phyloP scores from a whole-genome alignment of 2,797 vertebrate genomes.

The Chelmon rostratus region DNA sequence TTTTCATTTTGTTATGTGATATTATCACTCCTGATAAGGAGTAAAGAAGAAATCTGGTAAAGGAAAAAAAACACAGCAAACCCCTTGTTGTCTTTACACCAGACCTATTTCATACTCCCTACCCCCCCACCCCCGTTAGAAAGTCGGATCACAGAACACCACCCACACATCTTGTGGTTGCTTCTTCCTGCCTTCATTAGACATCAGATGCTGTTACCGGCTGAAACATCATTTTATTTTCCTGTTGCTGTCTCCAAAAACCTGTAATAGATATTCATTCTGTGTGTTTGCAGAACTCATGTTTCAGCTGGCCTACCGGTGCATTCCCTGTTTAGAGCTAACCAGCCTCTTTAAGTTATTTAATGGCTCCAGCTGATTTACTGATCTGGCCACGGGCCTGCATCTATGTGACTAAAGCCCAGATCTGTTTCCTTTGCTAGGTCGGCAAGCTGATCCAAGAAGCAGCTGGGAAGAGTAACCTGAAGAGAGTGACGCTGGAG shows the following conservation, averaged over 20 bases:
- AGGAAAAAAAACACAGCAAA: conserved; percentile 39
- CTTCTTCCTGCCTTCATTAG: conserved; percentile 76
- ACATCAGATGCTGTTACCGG: conserved; percentile 71
- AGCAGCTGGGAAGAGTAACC: conserved; percentile 98
- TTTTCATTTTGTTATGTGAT: conserved; percentile 45
- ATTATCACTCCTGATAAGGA: conserved; percentile 46
- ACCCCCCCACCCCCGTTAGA: conserved; percentile 17
- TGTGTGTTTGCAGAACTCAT: conserved; percentile 77
- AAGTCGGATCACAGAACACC: conserved; percentile 58
- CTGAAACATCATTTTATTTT: conserved; percentile 78
- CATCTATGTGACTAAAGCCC: conserved; percentile 76
- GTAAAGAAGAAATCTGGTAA: conserved; percentile 50
- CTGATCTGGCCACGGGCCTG: conserved; percentile 73
- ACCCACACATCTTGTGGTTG: conserved; percentile 79
- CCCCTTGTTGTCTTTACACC: conserved; percentile 32
- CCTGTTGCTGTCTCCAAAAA: conserved; percentile 64
- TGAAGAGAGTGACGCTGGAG: conserved; percentile 99
- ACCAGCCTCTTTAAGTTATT: conserved; percentile 80
- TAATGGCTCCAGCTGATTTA: conserved; percentile 81
- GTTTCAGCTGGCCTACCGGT: conserved; percentile 70
- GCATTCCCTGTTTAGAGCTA: conserved; percentile 67
- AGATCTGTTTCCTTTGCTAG: conserved; percentile 84
- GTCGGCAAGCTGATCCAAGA: conserved; percentile 99
- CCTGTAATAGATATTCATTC: conserved; percentile 82
- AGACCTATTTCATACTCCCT: conserved; percentile 46